Percentiles rank a stretch among this genome's conserved stretches.
These are phyloP conservation scores for Verasper variegatus DNA, from an alignment of 2,113 vertebrate genomes.

Conservation along the genomic window DNA sequence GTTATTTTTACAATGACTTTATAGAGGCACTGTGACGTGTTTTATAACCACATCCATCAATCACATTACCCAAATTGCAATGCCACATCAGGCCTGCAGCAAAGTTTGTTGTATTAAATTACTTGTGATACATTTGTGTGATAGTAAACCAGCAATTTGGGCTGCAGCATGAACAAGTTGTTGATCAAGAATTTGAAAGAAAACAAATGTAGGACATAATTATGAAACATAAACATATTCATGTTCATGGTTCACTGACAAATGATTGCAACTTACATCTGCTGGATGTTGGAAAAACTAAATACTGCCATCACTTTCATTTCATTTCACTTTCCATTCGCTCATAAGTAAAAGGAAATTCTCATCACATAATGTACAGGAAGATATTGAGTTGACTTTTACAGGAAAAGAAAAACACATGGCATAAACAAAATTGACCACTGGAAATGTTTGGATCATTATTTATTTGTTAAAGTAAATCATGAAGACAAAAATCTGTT, in stretches of 20 bases:
- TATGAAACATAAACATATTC: neutral
- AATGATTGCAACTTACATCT: no score
- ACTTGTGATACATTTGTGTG: neutral
- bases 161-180: neutral
- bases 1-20: constrained; percentile 19
- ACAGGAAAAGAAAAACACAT: neutral
- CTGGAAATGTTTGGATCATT: neutral
- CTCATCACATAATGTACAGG: neutral
- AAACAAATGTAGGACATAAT: neutral
- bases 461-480: neutral
- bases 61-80: constrained; percentile 12
- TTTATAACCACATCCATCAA: constrained; percentile 39
- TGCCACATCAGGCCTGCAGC: neutral
- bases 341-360: neutral
- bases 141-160: neutral
- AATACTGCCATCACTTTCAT: neutral
- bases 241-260: neutral
- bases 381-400: neutral
- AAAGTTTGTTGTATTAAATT: neutral
- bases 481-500: neutral
- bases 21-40: neutral
- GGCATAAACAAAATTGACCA: neutral
- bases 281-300: no score
- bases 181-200: no score
- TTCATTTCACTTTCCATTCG: no score